Evolutionary conservation across 2,888 invertebrate species (phyloP).

Genomic region (Proisotoma minuta): DNA sequence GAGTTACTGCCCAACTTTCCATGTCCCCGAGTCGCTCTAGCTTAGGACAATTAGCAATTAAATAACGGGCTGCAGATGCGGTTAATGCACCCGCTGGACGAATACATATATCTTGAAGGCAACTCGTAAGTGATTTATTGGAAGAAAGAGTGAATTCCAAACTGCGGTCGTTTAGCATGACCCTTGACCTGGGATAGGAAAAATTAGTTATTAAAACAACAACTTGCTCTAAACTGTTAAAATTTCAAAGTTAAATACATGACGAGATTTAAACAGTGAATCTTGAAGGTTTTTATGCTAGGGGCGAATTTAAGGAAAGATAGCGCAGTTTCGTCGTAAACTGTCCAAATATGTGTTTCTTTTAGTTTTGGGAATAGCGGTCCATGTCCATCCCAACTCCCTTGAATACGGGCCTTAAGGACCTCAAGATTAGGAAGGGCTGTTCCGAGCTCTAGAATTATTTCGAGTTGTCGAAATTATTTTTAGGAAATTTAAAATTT

Average conservation of each 20-base stretch:
- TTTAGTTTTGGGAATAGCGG: constrained; percentile 20
- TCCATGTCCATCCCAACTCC: constrained; percentile 15
- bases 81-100: constrained; percentile 17
- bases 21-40: constrained; percentile 26
- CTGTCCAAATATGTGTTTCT: constrained; percentile 24
- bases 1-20: constrained; percentile 21
- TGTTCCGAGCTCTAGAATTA: constrained; percentile 6
- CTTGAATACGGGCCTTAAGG: constrained; percentile 21
- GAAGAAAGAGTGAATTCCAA: background rate
- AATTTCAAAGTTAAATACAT: background rate
- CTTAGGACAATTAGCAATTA: constrained; percentile 16
- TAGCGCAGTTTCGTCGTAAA: constrained; percentile 12
- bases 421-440: constrained; percentile 18
- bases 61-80: background rate
- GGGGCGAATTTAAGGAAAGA: constrained; percentile 20
- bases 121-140: constrained; percentile 9
- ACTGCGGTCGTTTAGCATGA: background rate
- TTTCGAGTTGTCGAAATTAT: background rate
- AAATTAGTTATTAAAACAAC: background rate
- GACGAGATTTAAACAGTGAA: constrained; percentile 13
- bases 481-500: background rate
- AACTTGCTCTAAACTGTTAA: too few species aligned
- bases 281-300: constrained; percentile 21
- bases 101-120: constrained; percentile 17
- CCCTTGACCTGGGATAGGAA: background rate